A percentile compares a stretch with the other conserved stretches of the same genome.
These are phyloP conservation scores for Kryptolebias marmoratus DNA, from an alignment of 2,113 vertebrate genomes.

Conservation along the genomic window DNA sequence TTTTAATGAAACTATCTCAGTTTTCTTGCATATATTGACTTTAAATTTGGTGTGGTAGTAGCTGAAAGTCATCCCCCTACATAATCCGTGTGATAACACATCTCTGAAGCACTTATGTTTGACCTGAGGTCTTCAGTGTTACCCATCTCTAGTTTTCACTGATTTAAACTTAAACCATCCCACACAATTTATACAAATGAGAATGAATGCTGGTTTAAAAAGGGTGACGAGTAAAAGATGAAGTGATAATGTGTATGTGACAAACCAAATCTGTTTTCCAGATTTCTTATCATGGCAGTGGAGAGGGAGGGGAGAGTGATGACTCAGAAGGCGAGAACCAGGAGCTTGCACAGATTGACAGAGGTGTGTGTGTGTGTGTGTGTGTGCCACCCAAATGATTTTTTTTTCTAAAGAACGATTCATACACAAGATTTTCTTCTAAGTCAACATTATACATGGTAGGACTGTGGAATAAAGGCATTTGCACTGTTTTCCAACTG, in stretches of 20 bases:
- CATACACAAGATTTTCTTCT: background rate
- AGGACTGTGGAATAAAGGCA: no score
- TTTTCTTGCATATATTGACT: no score
- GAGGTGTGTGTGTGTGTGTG: constrained; percentile 83
- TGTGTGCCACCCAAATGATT: background rate
- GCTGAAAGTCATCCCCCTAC: no score
- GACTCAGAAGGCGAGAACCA: constrained; percentile 94
- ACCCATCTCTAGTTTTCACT: no score
- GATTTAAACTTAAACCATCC: background rate
- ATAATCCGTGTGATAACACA: no score
- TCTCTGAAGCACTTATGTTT: no score
- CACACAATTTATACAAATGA: background rate
- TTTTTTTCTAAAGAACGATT: background rate
- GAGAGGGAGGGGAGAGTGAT: constrained; percentile 89
- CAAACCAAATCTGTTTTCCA: constrained; percentile 60
- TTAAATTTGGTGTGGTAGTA: no score
- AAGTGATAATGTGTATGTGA: constrained; percentile 18
- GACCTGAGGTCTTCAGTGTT: no score
- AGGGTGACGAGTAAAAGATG: background rate
- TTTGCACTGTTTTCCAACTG: no score
- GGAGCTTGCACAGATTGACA: constrained; percentile 92
- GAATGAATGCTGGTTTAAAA: no score
- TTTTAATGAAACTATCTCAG: no score
- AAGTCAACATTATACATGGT: background rate
- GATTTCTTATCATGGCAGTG: constrained; percentile 90